A percentile compares a stretch with the other conserved stretches of the same genome.
Conservation (phyloP, 2,113 vertebrate genomes). For the Erpornis zantholeuca region DNA sequence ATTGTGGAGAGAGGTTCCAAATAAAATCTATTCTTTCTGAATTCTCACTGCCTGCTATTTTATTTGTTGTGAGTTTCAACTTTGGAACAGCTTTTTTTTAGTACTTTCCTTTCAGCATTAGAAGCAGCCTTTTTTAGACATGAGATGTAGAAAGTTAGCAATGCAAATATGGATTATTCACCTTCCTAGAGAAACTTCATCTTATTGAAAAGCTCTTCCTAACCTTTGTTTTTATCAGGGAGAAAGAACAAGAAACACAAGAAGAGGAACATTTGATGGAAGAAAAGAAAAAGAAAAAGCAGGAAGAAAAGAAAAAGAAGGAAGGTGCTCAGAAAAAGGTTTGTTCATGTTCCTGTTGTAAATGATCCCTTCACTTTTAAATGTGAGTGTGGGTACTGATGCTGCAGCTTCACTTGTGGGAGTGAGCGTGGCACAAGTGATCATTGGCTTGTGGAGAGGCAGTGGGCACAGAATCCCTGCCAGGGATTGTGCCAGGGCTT, state of each 20-base stretch:
- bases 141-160: not conserved
- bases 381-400: accelerated
- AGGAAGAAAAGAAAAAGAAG: slow-evolving; percentile 98
- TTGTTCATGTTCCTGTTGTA: not conserved
- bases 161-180: not conserved
- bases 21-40: not conserved
- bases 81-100: not conserved
- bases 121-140: not conserved
- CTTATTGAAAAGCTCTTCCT: not conserved
- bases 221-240: slow-evolving; percentile 72
- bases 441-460: not conserved
- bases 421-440: not conserved
- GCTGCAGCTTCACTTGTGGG: not conserved
- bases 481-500: not conserved
- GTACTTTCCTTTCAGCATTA: not conserved
- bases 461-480: not conserved
- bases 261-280: slow-evolving; percentile 99
- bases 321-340: slow-evolving; percentile 96
- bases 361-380: not conserved
- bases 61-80: not conserved
- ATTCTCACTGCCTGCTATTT: not conserved
- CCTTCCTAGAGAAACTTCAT: not conserved
- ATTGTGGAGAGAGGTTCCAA: not conserved
- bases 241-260: slow-evolving; percentile 89
- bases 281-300: slow-evolving; percentile 99